These are phyloP conservation scores for Lytechinus pictus DNA, from an alignment of 35 echinoderm and acorn worm genomes.

Conservation along the genomic window DNA sequence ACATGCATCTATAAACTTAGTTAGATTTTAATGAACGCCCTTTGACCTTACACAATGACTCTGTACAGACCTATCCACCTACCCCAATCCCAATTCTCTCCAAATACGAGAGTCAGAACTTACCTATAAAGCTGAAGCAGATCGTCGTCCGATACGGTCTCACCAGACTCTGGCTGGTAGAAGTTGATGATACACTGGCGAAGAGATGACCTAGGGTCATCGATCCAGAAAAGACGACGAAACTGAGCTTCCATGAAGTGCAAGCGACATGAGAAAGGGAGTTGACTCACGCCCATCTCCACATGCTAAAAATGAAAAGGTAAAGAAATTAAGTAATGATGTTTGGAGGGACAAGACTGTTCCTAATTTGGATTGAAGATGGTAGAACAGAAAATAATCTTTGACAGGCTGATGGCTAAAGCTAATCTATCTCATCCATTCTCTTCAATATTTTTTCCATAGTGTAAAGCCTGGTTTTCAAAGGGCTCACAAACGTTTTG, in stretches of 20 bases:
- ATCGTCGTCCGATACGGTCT: background rate
- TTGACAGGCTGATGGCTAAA: no score
- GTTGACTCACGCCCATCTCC: background rate
- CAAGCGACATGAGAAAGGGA: background rate
- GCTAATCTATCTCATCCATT: no score
- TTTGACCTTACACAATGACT: no score
- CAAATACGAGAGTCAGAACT: no score
- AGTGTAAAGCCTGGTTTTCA: no score
- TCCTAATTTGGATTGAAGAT: no score
- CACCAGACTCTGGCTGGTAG: background rate
- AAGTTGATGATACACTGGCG: background rate
- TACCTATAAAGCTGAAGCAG: background rate
- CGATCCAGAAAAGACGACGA: background rate
- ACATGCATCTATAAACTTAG: no score
- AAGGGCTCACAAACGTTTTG: no score
- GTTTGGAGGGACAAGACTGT: background rate
- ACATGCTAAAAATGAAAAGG: background rate
- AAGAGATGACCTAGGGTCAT: background rate
- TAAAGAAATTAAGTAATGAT: background rate
- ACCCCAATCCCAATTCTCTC: no score
- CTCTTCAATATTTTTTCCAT: no score
- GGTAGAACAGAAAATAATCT: background rate
- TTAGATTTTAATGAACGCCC: no score
- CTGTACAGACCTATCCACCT: no score
- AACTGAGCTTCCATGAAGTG: slow-evolving; percentile 2